A percentile compares a stretch with the other conserved stretches of the same genome.
phyloP scores from a whole-genome alignment of 2,113 vertebrate species.

The Oenanthe oenanthe region DNA sequence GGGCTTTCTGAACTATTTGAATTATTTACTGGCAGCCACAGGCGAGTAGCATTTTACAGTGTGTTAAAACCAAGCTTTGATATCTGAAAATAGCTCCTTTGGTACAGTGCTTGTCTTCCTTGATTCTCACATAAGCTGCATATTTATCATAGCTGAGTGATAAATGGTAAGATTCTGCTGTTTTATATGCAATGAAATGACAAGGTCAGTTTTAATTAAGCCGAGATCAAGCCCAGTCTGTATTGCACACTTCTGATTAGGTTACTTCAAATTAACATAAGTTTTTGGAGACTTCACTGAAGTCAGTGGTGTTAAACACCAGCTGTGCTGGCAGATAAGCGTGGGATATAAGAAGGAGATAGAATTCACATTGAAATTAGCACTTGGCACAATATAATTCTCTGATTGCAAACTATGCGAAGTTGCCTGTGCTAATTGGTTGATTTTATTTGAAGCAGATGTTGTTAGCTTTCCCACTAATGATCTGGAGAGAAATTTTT shows the following conservation, averaged over 20 bases:
- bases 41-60: constrained; percentile 60
- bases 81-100: constrained; percentile 72
- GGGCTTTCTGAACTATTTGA: constrained; percentile 65
- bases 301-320: constrained; percentile 87
- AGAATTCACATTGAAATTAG: constrained; percentile 88
- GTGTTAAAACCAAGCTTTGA: constrained; percentile 58
- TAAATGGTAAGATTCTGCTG: constrained; percentile 77
- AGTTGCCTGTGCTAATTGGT: constrained; percentile 87
- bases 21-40: constrained; percentile 62
- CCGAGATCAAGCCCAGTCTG: constrained; percentile 80
- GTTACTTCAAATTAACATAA: constrained; percentile 86
- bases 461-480: constrained; percentile 89
- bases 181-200: constrained; percentile 77
- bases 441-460: constrained; percentile 91
- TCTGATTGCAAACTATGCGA: constrained; percentile 89
- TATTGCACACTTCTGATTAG: constrained; percentile 84
- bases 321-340: constrained; percentile 88
- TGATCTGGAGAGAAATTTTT: constrained; percentile 87
- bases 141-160: constrained; percentile 75
- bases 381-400: constrained; percentile 90
- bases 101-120: constrained; percentile 56
- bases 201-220: constrained; percentile 88
- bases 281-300: constrained; percentile 84
- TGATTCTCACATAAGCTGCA: constrained; percentile 59
- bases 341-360: constrained; percentile 85